Evolutionary conservation across 2,797 vertebrate species (phyloP), one percentile per base, ranked within the genome.

Genomic region (Psittacula echo): DNA sequence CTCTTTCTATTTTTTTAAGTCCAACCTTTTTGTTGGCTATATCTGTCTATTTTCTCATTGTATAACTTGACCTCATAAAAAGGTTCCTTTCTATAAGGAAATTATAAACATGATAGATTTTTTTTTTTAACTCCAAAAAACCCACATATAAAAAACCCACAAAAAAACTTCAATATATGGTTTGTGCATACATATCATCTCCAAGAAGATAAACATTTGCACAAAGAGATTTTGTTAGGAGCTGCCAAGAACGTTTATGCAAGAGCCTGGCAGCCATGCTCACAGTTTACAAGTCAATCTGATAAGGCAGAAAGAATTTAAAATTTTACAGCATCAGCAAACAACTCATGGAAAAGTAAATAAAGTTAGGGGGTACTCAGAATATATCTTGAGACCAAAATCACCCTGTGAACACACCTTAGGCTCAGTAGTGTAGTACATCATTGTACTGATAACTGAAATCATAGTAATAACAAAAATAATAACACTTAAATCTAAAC

Each of bases 261-360:
- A 90, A 95, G 51, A 93, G 42, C 51, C 29, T 90, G 66, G 32
- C 29, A 95, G 60, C 76, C 50, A 24, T 85, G 29, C 61, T 95
- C 75, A 64, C 67, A 85, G 51, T 76, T 90, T 87, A 34, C 53
- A 60, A 89, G 42, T 79, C 61, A 74, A 82, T 90, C 29, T 89
- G 71, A 82, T 76, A 87, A 85, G 21, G 22, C 8, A 89, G 37
- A 87, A 93, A 79, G 6, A 94, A 60, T 5, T 15, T 68, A 79
- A 76, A 87, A 73, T 1, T 82, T 67, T 75, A 73, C 84, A 73
- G 2, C 15, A 75, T 76, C 37, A 76, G 56, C 27, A 94, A 88
- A 78, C 30, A 80, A 30, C 7, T 89, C 11, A 51, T 23, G 12
- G 42, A 78, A 73, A 88, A 86, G 13, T 62, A 23, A 13, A 47